phyloP scores from a whole-genome alignment of 30 jellyfish, hydroid and myxozoan species.

The Phacellophora camtschatica region DNA sequence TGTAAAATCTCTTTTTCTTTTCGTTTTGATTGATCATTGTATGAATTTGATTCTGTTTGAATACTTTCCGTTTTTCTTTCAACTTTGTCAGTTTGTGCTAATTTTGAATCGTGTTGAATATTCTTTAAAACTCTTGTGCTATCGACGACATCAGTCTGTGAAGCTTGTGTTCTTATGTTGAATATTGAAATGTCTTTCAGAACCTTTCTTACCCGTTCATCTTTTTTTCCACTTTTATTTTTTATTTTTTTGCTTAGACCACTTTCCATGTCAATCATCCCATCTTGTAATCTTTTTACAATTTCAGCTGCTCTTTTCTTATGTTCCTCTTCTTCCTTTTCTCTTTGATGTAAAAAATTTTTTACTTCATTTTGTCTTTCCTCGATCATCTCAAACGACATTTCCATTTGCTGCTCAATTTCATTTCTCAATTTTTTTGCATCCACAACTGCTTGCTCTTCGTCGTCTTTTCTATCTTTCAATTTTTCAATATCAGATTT shows the following conservation, averaged over 20 bases:
- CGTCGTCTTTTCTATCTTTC: neutral
- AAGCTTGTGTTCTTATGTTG: too few relatives aligned
- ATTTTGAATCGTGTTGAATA: too few relatives aligned
- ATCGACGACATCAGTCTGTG: too few relatives aligned
- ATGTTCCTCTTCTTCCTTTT: slow-evolving; percentile 61
- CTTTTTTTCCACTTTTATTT: neutral
- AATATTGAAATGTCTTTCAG: neutral
- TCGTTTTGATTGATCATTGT: neutral
- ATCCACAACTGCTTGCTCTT: slow-evolving; percentile 23
- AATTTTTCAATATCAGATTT: slow-evolving; percentile 21
- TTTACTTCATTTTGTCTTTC: slow-evolving; percentile 50
- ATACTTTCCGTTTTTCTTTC: neutral
- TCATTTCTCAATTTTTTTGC: slow-evolving; percentile 47
- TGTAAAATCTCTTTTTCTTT: neutral
- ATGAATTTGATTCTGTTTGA: neutral
- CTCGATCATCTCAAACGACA: slow-evolving; percentile 68
- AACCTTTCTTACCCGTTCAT: neutral
- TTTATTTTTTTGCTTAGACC: neutral
- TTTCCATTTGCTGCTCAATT: slow-evolving; percentile 60
- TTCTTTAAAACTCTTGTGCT: too few relatives aligned
- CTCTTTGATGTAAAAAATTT: slow-evolving; percentile 37
- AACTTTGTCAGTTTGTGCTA: neutral
- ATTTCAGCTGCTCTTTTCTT: slow-evolving; percentile 52
- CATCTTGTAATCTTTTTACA: slow-evolving; percentile 41
- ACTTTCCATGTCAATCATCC: slow-evolving; percentile 35